Conservation (phyloP, 2,113 vertebrate genomes). For the Taurulus bubalis region DNA sequence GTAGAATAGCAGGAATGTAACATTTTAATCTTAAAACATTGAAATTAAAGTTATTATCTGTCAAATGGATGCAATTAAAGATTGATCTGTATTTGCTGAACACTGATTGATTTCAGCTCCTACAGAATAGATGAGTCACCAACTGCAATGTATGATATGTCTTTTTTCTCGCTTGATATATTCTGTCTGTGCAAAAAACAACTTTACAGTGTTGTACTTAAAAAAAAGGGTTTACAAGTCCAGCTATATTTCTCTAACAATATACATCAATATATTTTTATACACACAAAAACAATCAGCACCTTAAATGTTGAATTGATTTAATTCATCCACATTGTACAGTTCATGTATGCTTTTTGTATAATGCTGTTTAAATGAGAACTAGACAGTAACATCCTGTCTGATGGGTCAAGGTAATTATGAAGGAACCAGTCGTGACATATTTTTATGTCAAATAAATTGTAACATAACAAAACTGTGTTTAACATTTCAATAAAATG, state of each 20-base stretch:
- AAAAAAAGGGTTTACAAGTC: conserved; percentile 36
- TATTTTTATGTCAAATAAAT: background rate
- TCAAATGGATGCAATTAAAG: background rate
- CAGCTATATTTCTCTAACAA: conserved; percentile 54
- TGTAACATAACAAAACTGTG: conserved; percentile 29
- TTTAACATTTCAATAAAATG: conserved; percentile 8
- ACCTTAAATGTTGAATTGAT: conserved; percentile 3
- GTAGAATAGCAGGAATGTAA: background rate
- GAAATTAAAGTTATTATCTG: background rate
- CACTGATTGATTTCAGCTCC: conserved; percentile 1
- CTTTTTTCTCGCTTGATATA: background rate
- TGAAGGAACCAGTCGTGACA: conserved; percentile 2
- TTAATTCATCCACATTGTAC: background rate
- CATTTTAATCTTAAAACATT: background rate
- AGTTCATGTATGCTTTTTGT: background rate
- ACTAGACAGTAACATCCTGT: background rate
- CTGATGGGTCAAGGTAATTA: background rate
- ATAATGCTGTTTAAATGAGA: conserved; percentile 5
- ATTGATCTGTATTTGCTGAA: conserved; percentile 10
- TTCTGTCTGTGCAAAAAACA: background rate
- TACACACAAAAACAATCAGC: conserved; percentile 10
- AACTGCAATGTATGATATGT: conserved; percentile 1
- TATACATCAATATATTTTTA: conserved; percentile 27
- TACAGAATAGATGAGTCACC: background rate
- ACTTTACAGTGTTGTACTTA: background rate